Percentiles rank a stretch among this genome's conserved stretches.
These are phyloP conservation scores for Setophaga petechia DNA, from an alignment of 2,113 vertebrate genomes.

Conservation along the genomic window DNA sequence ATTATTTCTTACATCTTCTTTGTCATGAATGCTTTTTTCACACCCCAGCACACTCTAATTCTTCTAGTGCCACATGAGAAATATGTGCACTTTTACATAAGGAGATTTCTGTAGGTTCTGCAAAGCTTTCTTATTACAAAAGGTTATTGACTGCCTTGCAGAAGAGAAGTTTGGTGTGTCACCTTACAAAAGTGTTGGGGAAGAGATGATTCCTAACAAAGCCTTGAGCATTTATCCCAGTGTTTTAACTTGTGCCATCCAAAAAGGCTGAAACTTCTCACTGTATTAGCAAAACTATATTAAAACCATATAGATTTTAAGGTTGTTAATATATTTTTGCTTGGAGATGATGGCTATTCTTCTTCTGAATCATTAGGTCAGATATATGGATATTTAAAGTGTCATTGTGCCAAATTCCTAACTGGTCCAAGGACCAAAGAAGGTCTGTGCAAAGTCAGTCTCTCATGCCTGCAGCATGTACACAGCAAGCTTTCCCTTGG, in stretches of 20 bases:
- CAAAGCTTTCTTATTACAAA: neutral
- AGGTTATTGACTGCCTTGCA: neutral
- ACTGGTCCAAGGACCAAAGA: neutral
- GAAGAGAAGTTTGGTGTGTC: neutral
- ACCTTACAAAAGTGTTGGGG: neutral
- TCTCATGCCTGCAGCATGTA: neutral
- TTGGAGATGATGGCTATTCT: neutral
- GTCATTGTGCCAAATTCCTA: neutral
- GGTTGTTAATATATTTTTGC: neutral
- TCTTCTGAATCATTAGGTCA: neutral
- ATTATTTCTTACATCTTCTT: conserved; percentile 33
- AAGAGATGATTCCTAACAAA: neutral
- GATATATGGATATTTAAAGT: neutral
- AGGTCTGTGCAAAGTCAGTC: neutral
- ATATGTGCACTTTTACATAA: neutral
- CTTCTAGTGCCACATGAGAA: neutral
- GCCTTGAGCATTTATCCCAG: neutral
- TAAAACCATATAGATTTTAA: neutral
- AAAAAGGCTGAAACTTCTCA: neutral
- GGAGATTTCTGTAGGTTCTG: neutral
- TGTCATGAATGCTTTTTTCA: neutral
- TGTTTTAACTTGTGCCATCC: neutral
- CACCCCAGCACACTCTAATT: neutral
- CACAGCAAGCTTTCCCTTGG: neutral
- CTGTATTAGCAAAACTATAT: neutral